phyloP scores from a whole-genome alignment of 2,888 invertebrate genomes.

The Clanis bilineata region DNA sequence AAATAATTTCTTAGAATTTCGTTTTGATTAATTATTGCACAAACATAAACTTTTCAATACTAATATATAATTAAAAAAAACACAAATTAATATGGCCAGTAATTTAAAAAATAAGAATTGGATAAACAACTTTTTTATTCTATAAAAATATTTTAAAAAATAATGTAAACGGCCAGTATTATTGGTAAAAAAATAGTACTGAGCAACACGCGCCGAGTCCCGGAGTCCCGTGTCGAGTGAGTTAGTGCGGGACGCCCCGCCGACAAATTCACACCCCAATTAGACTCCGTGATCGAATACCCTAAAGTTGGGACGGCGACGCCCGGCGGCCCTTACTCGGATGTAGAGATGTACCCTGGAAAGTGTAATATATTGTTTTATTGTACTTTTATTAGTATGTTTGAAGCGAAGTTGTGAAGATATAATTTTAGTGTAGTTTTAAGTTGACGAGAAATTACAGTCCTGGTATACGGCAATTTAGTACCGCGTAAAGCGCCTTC shows the following conservation, averaged over 20 bases:
- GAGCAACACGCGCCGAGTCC: background rate
- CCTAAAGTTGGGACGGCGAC: slow-evolving; percentile 13
- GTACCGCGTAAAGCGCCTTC: too few relatives aligned
- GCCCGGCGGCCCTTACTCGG: slow-evolving; percentile 5
- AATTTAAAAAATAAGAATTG: too few relatives aligned
- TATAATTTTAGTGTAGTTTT: too few relatives aligned
- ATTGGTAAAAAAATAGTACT: background rate
- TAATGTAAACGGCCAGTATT: background rate
- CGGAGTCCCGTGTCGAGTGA: background rate
- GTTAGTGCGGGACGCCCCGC: slow-evolving; percentile 20
- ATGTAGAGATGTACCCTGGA: background rate
- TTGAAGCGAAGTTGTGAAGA: too few relatives aligned
- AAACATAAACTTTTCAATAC: too few relatives aligned
- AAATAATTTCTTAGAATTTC: too few relatives aligned
- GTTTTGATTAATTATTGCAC: too few relatives aligned
- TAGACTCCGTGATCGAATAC: slow-evolving; percentile 4
- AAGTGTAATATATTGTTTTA: background rate
- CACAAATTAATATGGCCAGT: too few relatives aligned
- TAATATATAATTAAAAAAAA: background rate
- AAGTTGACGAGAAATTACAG: too few relatives aligned
- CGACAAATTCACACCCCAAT: slow-evolving; percentile 16
- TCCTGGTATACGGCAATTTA: too few relatives aligned
- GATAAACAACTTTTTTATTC: background rate
- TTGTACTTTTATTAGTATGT: background rate
- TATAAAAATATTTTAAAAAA: background rate